Base-by-base conservation (phyloP, 2,797 vertebrate species). In the Anas capensis region DNA sequence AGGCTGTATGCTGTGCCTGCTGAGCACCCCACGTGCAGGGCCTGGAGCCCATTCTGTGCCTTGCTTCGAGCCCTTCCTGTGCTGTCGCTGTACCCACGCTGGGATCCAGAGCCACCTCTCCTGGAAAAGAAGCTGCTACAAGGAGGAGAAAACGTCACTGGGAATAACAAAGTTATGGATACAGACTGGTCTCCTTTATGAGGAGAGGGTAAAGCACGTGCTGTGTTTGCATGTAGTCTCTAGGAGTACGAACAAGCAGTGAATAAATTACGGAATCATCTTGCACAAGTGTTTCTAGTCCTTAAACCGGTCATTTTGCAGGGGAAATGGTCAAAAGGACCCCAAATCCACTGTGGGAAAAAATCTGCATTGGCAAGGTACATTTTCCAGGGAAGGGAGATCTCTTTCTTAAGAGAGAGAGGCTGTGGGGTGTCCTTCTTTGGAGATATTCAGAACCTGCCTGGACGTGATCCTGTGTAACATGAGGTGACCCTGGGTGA, bases 151-250 rank as follows among this genome's bases (percentile, higher is more conserved):
- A 64, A 75, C 12, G 7, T 18, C 34, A 0, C 16, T 4, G 58
- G 26, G 17, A 17, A 15, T n/a, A 17, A 2, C 16, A 48, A 29
- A 42, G 48, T 60, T 48, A 26, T 18, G 78, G 14, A 1, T 6
- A 3, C 10, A 4, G 21, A 17, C 2, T 4, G 2, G 3, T 7
- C 19, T 6, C 34, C 24, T 29, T 48, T 6, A 8, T 14, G 6
- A 3, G 0, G 0, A 4, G 17, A 19, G 26, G 14, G 17, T 8
- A 3, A 33, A 8, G 6, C 20, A 12, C 31, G 14, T 31, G 3
- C 36, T 5, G 3, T 2, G 3, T 3, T 34, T 3, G 0, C 2
- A 0, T 3, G 20, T 19, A 21, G 20, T 23, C 26, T 11, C 0
- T 38, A 33, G 34, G 48, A 58, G 6, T 3, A 14, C 0, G 9